Percentiles rank a stretch among this genome's conserved stretches.
Evolutionary conservation across 2,113 vertebrate species (phyloP).

Genomic region (Speoplatyrhinus poulsoni): DNA sequence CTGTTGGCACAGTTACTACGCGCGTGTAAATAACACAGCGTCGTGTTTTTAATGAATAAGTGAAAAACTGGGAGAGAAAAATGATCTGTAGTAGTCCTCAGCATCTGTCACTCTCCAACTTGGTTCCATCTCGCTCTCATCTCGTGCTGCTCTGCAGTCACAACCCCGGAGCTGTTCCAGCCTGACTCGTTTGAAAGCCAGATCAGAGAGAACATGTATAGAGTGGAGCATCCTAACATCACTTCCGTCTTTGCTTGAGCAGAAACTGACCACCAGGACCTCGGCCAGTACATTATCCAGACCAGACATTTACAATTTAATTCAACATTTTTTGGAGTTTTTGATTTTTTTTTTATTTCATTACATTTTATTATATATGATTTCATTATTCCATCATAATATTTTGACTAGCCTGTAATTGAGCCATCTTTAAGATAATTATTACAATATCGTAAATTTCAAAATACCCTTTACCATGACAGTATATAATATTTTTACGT

Average conservation of each 20-base stretch:
- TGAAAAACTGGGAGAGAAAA: neutral
- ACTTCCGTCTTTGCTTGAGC: neutral
- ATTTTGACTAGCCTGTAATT: too few species aligned
- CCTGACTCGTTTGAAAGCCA: neutral
- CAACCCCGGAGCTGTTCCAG: neutral
- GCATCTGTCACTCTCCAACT: constrained; percentile 32
- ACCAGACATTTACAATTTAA: too few species aligned
- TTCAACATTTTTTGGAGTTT: too few species aligned
- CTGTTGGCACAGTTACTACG: neutral
- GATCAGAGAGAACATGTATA: constrained; percentile 51
- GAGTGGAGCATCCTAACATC: neutral
- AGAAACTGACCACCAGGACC: neutral
- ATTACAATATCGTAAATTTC: too few species aligned
- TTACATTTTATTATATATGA: too few species aligned
- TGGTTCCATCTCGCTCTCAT: constrained; percentile 8
- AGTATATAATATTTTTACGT: too few species aligned
- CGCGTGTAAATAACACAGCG: neutral
- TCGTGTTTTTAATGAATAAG: neutral
- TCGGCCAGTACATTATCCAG: too few species aligned
- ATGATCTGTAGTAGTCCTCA: constrained; percentile 43
- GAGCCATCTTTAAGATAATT: too few species aligned
- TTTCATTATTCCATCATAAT: too few species aligned
- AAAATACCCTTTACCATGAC: too few species aligned
- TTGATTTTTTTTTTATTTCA: too few species aligned
- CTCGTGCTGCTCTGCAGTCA: constrained; percentile 36